phyloP scores from a whole-genome alignment of 2,113 vertebrate genomes.

The Petrocephalus zakoni region DNA sequence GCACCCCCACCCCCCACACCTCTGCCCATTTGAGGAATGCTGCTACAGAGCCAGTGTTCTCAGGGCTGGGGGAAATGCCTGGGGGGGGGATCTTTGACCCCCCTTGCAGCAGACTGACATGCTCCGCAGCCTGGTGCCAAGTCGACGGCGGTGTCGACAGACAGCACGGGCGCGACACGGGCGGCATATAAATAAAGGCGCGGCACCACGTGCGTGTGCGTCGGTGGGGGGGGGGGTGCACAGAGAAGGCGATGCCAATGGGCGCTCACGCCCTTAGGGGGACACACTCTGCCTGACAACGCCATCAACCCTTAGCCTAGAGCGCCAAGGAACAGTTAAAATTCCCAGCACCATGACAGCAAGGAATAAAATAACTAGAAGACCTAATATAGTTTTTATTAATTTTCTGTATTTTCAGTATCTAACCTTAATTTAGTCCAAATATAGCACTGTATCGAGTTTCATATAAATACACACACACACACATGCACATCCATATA shows the following conservation, averaged over 20 bases:
- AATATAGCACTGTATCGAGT: neutral
- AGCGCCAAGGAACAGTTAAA: neutral
- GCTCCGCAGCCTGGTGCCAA: neutral
- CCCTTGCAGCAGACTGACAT: constrained; percentile 15
- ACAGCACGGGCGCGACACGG: neutral
- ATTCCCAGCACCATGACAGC: neutral
- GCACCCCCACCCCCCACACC: neutral
- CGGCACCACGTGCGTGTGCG: neutral
- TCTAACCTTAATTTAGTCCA: neutral
- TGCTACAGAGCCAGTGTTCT: neutral
- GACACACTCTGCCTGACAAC: neutral
- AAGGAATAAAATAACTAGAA: neutral
- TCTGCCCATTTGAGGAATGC: neutral
- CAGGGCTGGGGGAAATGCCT: neutral
- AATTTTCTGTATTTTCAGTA: neutral
- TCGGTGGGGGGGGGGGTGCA: neutral
- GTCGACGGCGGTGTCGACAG: neutral
- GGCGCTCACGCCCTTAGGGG: neutral
- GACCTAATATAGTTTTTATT: neutral
- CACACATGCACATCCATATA: neutral
- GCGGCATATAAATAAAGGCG: neutral
- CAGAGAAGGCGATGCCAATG: neutral
- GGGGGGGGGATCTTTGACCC: too few relatives aligned
- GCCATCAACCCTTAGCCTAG: neutral
- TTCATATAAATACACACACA: neutral